Evolutionary conservation across 2,113 vertebrate species (phyloP), one percentile per base, ranked within the genome.

Genomic region (Manacus vitellinus): DNA sequence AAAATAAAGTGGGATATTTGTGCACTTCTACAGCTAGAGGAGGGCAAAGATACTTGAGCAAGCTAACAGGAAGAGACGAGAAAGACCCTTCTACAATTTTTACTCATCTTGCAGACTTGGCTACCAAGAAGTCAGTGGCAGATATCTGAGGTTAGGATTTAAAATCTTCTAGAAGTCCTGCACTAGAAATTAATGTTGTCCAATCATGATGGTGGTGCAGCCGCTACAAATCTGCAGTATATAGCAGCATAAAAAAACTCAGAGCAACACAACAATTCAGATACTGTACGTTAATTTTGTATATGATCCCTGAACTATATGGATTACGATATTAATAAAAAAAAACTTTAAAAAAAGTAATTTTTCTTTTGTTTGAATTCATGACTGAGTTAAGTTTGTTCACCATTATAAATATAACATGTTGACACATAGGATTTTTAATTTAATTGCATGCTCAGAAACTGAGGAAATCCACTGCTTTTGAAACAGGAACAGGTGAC

Each of bases 341-440:
- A 14, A 44, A 7, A 4, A 6, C 2, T 0, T 25, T 23, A 0
- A 17, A 47, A 59, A 51, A 44, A 2, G 3, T 9, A n/a, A 27
- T 10, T 7, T 28, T 51, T 55, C 1, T 46, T 63, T 65, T 46
- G 4, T 41, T 87, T 77, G 11, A 44, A 61, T 77, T 76, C 9
- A 41, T 72, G n/a, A 44, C 19, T 23, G 2, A 37, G 3, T 70
- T 61, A 79, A 58, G 9, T 7, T 54, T 71, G 8, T 83, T 88
- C 30, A 62, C 2, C 3, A 5, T 49, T 65, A 39, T 20, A 85
- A 73, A 81, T 9, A 15, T 6, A 79, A 58, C 24, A 28, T 22
- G 1, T 20, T 88, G 27, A 35, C 46, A 35, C 4, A 44, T 28
- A 22, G 2, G 10, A 43, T 14, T 75, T 74, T 47, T 46, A 51